Base-by-base conservation (phyloP, 2,888 invertebrate species). In the Shargacucullia verbasci region DNA sequence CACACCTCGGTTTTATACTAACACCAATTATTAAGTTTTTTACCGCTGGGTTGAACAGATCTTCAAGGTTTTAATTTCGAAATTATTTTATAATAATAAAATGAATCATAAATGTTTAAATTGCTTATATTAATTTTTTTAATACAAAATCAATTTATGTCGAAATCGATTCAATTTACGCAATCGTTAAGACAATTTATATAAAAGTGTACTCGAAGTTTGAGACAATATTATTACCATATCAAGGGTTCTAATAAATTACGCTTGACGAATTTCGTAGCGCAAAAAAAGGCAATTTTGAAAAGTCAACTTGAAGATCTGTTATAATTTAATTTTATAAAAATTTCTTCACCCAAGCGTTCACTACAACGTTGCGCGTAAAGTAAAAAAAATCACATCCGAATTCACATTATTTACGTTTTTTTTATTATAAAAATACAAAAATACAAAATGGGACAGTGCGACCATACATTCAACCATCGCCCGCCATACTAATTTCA, bases 361-460 rank as follows among this genome's bases (percentile, higher is more conserved):
- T 74, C 70, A 80, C 82, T 85, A 86, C 85, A 80, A 87, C 85
- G 80, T 89, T 90, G 92, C 92, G 90, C 91, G 86, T 85, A 91
- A 92, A 83, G 85, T 87, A 89, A 90, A 85, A 82, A 20, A 88
- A 88, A 89, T 82, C 88, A 91, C 91, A 83, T 89, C 87, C 90
- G 89, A 92, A 92, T 92, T 87, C 89, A 81, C 78, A 89, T 88
- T 88, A 85, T 89, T 88, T 88, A 85, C 89, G 84, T 84, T 86
- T 87, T 83, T 88, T 90, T 91, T 86, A 88, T 92, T 93, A 93
- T 93, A 93, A 93, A 93, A 93, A 93, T 93, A 93, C 91, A 93
- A 93, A 93, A 93, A 92, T 93, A 93, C 93, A 93, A 93, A 93
- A 93, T 89, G 93, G 93, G 92, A 93, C 92, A 92, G 90, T 90